phyloP scores from a whole-genome alignment of 2,797 vertebrate species.

The Myiotriccus ornatus region DNA sequence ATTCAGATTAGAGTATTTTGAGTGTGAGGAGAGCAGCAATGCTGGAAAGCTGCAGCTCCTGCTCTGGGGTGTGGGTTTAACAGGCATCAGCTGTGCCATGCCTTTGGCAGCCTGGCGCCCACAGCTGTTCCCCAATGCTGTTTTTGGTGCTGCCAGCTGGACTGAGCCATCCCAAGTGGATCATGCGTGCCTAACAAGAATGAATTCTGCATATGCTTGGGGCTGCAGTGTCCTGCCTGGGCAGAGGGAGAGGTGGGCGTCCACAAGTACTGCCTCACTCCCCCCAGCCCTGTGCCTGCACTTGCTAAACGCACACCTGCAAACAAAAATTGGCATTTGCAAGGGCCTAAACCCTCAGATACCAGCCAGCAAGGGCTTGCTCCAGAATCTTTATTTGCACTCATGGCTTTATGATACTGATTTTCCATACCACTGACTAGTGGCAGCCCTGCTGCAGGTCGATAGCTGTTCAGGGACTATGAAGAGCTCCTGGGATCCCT shows the following conservation, averaged over 20 bases:
- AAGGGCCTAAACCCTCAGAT: background rate
- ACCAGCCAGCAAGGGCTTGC: background rate
- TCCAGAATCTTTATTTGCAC: background rate
- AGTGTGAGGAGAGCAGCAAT: background rate
- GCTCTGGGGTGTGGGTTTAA: background rate
- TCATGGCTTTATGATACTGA: background rate
- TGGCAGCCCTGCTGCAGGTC: background rate
- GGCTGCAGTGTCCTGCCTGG: background rate
- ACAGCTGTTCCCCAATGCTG: background rate
- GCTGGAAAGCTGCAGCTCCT: background rate
- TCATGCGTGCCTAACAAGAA: background rate
- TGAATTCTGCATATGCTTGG: background rate
- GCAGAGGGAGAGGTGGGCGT: background rate
- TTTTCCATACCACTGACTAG: background rate
- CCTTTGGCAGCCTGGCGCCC: background rate
- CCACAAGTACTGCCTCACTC: rapidly evolving
- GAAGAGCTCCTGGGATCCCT: background rate
- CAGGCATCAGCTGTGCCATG: background rate
- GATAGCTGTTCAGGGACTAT: rapidly evolving
- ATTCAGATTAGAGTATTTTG: background rate
- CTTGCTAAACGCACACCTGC: background rate
- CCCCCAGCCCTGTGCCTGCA: background rate
- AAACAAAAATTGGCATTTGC: background rate
- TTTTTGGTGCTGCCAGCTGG: slow-evolving; percentile 17
- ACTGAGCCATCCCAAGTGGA: background rate